Conservation (phyloP, 64 coral and sea anemone species). For the Montipora cactus region DNA sequence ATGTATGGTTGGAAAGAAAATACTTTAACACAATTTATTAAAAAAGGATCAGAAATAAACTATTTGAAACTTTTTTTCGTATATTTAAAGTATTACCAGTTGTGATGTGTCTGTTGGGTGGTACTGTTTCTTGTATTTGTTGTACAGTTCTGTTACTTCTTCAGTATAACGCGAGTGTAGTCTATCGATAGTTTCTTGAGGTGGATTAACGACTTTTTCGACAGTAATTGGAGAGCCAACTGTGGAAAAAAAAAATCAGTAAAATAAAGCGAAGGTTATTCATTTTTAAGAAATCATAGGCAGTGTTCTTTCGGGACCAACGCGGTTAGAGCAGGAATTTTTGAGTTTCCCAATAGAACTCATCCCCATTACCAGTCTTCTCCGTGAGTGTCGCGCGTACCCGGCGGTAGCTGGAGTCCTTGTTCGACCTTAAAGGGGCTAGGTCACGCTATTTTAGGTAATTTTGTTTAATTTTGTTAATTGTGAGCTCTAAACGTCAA, state of each 20-base stretch:
- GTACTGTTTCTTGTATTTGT: constrained; percentile 40
- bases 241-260: background rate
- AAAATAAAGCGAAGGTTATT: background rate
- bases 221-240: constrained; percentile 62
- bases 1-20: background rate
- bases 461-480: too few species aligned
- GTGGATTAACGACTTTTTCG: constrained; percentile 40
- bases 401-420: too few species aligned
- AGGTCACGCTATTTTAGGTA: too few species aligned
- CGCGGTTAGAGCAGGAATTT: too few species aligned
- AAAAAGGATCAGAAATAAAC: background rate
- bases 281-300: too few species aligned
- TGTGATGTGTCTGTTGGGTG: constrained; percentile 17
- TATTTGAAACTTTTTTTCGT: too few species aligned
- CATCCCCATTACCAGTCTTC: too few species aligned
- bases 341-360: too few species aligned
- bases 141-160: constrained; percentile 16
- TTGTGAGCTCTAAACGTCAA: too few species aligned
- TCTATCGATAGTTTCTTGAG: constrained; percentile 40
- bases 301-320: too few species aligned
- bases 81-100: background rate
- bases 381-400: too few species aligned
- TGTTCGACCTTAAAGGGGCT: too few species aligned
- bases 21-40: background rate
- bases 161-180: constrained; percentile 48